Conservation (phyloP, 2,113 vertebrate genomes). For the rabbit (Oryctolagus cuniculus) region mOryCun1.1 NC_091445.1:53582501-53583000, state of each 20-base stretch:
- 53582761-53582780: background rate
- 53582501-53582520: conserved; percentile 65
- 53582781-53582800: background rate
- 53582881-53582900: accelerated
- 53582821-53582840: background rate
- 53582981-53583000: too few relatives aligned
- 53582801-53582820: background rate
- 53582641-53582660: conserved; percentile 34
- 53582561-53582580: conserved; percentile 14
- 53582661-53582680: background rate
- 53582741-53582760: background rate
- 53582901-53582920: background rate
- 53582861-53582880: background rate
- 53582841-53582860: background rate
- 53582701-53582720: background rate
- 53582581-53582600: conserved; percentile 46
- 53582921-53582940: too few relatives aligned
- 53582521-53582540: conserved; percentile 58
- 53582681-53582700: background rate
- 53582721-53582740: background rate
- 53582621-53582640: conserved; percentile 19
- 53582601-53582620: conserved; percentile 15
- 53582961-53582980: too few relatives aligned
- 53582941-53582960: too few relatives aligned
- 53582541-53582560: conserved; percentile 71